phyloP scores from a whole-genome alignment of 2,113 vertebrate genomes.

The Laticauda colubrina region DNA sequence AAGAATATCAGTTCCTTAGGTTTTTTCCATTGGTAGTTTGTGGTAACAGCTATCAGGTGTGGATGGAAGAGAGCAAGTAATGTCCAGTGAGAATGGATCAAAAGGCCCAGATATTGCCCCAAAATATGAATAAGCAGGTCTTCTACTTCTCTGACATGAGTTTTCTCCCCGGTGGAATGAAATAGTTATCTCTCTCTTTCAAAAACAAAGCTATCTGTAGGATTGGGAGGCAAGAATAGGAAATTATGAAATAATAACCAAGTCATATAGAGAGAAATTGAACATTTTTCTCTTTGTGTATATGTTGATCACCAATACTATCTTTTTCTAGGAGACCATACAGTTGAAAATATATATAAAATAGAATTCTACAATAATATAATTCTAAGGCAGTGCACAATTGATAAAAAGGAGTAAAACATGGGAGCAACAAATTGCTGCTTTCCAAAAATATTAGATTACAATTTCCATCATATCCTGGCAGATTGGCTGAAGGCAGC shows the following conservation, averaged over 20 bases:
- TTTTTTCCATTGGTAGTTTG: background rate
- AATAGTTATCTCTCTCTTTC: background rate
- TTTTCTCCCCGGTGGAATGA: background rate
- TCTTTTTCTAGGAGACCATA: background rate
- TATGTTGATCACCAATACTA: background rate
- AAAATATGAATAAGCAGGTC: background rate
- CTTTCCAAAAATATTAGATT: background rate
- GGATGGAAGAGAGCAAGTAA: background rate
- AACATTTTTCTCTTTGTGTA: background rate
- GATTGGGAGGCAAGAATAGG: background rate
- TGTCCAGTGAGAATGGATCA: background rate
- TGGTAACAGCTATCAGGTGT: background rate
- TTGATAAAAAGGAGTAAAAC: background rate
- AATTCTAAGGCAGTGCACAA: background rate
- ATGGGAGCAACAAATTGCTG: background rate
- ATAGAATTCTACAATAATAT: background rate
- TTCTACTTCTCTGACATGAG: background rate
- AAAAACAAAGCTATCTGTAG: background rate
- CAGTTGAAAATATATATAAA: background rate
- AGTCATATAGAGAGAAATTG: background rate
- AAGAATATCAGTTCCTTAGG: background rate
- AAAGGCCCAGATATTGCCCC: background rate
- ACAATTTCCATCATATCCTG: background rate
- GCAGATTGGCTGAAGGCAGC: background rate
- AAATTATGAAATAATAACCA: background rate